Conservation (phyloP, 1,140 invertebrate genomes). For the Galleria mellonella region DNA sequence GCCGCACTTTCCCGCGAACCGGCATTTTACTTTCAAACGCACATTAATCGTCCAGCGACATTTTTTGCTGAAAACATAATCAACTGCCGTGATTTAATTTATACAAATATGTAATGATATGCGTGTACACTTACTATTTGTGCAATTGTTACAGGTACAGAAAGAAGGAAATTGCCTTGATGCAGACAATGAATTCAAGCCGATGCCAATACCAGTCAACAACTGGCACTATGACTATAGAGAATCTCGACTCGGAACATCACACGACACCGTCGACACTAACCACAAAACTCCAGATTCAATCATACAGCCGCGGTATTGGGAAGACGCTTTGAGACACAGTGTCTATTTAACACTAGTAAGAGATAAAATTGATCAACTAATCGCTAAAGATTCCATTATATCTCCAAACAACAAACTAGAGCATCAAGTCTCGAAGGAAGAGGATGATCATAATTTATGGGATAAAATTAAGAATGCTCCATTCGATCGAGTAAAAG, state of each 20-base stretch:
- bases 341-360: constrained; percentile 76
- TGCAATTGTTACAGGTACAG: constrained; percentile 36
- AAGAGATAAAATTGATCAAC: constrained; percentile 66
- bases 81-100: constrained; percentile 1
- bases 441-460: constrained; percentile 65
- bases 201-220: constrained; percentile 55
- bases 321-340: constrained; percentile 76
- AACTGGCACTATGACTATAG: constrained; percentile 54
- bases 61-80: constrained; percentile 17
- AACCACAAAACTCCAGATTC: constrained; percentile 19
- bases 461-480: constrained; percentile 72
- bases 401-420: constrained; percentile 40
- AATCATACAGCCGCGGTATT: constrained; percentile 57
- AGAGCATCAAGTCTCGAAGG: constrained; percentile 32
- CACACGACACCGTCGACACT: constrained; percentile 57
- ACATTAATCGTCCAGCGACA: constrained; percentile 27
- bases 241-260: constrained; percentile 42
- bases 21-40: constrained; percentile 68
- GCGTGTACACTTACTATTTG: constrained; percentile 8
- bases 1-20: constrained; percentile 52
- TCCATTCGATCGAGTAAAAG: constrained; percentile 67
- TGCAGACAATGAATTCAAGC: constrained; percentile 48
- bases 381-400: constrained; percentile 51
- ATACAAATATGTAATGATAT: neutral
- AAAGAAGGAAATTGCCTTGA: constrained; percentile 24